Base-by-base conservation (phyloP, 1,140 invertebrate genomes). In the Trichogramma pretiosum region DNA sequence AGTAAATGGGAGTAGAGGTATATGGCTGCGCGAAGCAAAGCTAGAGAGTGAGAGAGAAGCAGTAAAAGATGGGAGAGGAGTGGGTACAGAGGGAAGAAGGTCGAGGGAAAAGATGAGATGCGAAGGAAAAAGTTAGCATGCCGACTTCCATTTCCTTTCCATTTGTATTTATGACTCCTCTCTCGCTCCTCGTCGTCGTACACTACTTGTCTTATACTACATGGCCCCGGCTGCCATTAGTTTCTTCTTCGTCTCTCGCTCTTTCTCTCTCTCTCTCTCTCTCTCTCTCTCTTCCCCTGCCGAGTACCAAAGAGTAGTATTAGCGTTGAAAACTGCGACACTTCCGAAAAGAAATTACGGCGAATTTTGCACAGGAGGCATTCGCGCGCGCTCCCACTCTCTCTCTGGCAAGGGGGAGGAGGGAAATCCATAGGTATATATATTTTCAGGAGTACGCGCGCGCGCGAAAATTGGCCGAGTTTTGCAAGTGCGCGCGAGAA, bases 161-260 rank as follows among this genome's bases (percentile, higher is more conserved):
- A 62, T 62, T 62, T 58, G 58, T 63, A 62, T 62, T 62, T 58
- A 63, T 56, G 57, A 50, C 52, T 44, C 38, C 45, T 52, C 45
- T 34, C 36, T 30, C 33, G 33, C 10, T 35, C 40, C 30, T 46
- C 49, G 11, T 22, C 24, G 39, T 48, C 50, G 21, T n/a, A n/a
- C n/a, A n/a, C n/a, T n/a, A n/a, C n/a, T n/a, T n/a, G n/a, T n/a
- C n/a, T n/a, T n/a, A n/a, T n/a, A n/a, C n/a, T n/a, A n/a, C n/a
- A n/a, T n/a, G n/a, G n/a, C n/a, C n/a, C n/a, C n/a, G n/a, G n/a
- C n/a, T 42, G 17, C 11, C 50, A 52, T 45, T 45, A 37, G 33
- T 22, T 42, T 38, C 39, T 40, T 45, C 45, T 52, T 33, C 47
- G 17, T 16, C 38, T n/a, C 7, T 28, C 17, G 30, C 17, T 33